Evolutionary conservation across 2,888 invertebrate genomes (phyloP).

Genomic region (Tenodera sinensis): DNA sequence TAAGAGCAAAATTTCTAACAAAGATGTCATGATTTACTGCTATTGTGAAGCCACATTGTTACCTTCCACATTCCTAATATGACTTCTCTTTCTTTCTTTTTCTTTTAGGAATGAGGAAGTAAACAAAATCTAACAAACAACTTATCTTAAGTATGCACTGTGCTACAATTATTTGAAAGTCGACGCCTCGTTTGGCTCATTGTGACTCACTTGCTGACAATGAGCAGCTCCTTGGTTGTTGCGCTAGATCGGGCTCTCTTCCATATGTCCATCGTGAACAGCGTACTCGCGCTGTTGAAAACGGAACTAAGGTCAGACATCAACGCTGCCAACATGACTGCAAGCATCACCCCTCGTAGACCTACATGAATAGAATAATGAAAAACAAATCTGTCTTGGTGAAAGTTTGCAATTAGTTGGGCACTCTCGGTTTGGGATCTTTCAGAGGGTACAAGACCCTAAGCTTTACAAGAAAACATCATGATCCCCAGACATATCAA

Average conservation of each 20-base stretch:
- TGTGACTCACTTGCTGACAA: slow-evolving; percentile 18
- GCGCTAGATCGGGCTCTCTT: not conserved
- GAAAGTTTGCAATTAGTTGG: not conserved
- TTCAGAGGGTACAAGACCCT: not conserved
- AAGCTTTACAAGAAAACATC: not conserved
- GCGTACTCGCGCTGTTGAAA: slow-evolving; percentile 16
- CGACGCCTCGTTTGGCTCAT: no score
- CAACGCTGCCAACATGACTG: slow-evolving; percentile 19
- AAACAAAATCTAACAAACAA: not conserved
- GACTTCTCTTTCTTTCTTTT: no score
- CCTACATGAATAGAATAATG: slow-evolving; percentile 16
- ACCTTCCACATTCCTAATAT: not conserved
- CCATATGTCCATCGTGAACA: slow-evolving; percentile 16
- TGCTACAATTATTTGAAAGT: not conserved
- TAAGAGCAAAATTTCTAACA: not conserved
- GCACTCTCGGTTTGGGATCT: not conserved
- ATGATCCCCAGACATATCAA: no score
- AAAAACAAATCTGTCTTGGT: slow-evolving; percentile 16
- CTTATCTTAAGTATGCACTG: not conserved
- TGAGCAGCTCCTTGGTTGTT: slow-evolving; percentile 13
- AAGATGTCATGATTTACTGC: not conserved
- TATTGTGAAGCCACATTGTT: not conserved
- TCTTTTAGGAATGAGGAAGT: not conserved
- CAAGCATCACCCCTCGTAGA: slow-evolving; percentile 16
- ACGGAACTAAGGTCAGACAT: slow-evolving; percentile 20